Evolutionary conservation across 2,113 vertebrate species (phyloP).

Genomic region (Sturnira hondurensis): DNA sequence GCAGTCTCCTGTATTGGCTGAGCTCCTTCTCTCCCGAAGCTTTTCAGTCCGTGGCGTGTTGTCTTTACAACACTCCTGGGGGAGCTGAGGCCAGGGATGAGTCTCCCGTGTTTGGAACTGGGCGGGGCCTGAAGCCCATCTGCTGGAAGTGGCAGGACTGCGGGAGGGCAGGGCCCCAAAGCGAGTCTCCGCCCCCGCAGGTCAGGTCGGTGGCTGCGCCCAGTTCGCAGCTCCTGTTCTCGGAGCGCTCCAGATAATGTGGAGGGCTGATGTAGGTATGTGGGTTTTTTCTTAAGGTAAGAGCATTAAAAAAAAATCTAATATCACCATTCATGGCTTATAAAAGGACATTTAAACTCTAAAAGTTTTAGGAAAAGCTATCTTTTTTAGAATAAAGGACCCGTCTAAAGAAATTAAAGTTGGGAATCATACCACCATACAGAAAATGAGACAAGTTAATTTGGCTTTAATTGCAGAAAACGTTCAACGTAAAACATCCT

Average conservation of each 20-base stretch:
- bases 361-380: background rate
- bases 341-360: background rate
- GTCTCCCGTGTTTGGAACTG: background rate
- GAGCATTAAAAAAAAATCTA: background rate
- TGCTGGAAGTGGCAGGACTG: background rate
- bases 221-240: background rate
- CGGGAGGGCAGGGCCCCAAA: background rate
- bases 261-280: background rate
- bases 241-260: background rate
- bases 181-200: background rate
- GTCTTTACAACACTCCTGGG: constrained; percentile 11
- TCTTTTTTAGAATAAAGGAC: background rate
- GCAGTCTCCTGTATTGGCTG: background rate
- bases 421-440: background rate
- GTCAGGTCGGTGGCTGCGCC: background rate
- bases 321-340: background rate
- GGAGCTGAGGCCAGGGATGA: background rate
- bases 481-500: background rate
- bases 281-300: background rate
- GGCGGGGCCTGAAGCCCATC: background rate
- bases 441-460: background rate
- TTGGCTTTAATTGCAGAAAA: background rate
- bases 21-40: background rate
- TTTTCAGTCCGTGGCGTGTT: background rate
- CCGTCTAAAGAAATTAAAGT: background rate